Evolutionary conservation across 2,888 invertebrate species (phyloP).

Genomic region (Periphyllus acericola): DNA sequence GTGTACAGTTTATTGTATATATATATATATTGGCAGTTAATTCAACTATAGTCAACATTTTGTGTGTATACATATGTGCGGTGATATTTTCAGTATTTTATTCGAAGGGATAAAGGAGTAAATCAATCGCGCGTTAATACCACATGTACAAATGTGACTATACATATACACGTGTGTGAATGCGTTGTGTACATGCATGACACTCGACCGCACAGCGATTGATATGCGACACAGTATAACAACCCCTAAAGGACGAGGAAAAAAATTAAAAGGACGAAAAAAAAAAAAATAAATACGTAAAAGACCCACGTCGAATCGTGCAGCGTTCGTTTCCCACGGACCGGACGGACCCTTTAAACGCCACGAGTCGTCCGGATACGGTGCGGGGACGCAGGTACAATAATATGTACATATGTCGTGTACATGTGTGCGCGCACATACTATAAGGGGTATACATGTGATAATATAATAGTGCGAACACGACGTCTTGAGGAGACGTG

Average conservation of each 20-base stretch:
- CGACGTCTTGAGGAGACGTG: conserved; percentile 21
- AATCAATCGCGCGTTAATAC: conserved; percentile 17
- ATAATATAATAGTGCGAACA: background rate
- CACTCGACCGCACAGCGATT: background rate
- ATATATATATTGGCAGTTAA: conserved; percentile 29
- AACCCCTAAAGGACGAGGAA: background rate
- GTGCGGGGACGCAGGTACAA: background rate
- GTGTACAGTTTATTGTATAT: background rate
- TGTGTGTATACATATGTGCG: background rate
- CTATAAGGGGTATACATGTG: background rate
- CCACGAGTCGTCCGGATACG: conserved; percentile 3
- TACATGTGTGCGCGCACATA: background rate
- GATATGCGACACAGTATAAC: conserved; percentile 3
- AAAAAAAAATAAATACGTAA: background rate
- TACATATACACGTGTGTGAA: no score
- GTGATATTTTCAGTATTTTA: background rate
- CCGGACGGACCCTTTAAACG: background rate
- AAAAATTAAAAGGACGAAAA: background rate
- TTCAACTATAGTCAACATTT: background rate
- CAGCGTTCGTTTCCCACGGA: conserved; percentile 39
- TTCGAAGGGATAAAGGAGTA: conserved; percentile 22
- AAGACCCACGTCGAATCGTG: background rate
- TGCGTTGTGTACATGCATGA: background rate
- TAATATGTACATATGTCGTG: background rate
- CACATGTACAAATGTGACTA: no score